phyloP scores from a whole-genome alignment of 2,888 invertebrate genomes.

The Ethmia dodecea region DNA sequence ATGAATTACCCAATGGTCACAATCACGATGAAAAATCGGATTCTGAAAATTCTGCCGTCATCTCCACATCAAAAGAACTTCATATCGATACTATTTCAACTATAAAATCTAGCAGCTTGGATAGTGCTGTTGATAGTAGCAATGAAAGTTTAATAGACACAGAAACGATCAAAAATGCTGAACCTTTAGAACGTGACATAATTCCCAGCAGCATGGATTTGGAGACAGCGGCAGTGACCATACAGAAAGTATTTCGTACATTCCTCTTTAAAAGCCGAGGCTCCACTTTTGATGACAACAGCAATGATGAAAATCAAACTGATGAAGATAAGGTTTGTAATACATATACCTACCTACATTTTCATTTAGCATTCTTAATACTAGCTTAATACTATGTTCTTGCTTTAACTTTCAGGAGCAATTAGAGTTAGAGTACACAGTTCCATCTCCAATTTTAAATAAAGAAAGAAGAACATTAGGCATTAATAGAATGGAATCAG shows the following conservation, averaged over 20 bases:
- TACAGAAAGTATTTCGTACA: slow-evolving; percentile 75
- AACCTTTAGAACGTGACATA: slow-evolving; percentile 7
- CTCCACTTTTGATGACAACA: slow-evolving; percentile 56
- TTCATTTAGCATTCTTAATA: background rate
- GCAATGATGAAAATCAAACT: slow-evolving; percentile 42
- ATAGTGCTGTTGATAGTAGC: slow-evolving; percentile 7
- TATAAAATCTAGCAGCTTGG: slow-evolving; percentile 10
- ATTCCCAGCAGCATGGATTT: slow-evolving; percentile 53
- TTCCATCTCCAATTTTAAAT: slow-evolving; percentile 28
- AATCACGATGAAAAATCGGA: too few species aligned
- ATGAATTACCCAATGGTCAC: too few species aligned
- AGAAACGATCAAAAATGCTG: background rate
- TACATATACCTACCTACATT: background rate
- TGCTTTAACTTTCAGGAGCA: slow-evolving; percentile 44
- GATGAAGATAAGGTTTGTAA: slow-evolving; percentile 37
- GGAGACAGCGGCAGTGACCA: slow-evolving; percentile 74
- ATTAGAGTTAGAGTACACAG: slow-evolving; percentile 32
- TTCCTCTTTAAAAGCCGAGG: slow-evolving; percentile 66
- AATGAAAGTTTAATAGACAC: slow-evolving; percentile 2
- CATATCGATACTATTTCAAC: slow-evolving; percentile 7
- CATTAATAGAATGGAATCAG: slow-evolving; percentile 63
- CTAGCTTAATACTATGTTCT: slow-evolving; percentile 4
- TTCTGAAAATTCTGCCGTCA: too few species aligned
- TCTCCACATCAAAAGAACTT: too few species aligned
- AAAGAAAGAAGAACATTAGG: slow-evolving; percentile 56